phyloP scores from a whole-genome alignment of 2,113 vertebrate genomes.

The Oncorhynchus kisutch region DNA sequence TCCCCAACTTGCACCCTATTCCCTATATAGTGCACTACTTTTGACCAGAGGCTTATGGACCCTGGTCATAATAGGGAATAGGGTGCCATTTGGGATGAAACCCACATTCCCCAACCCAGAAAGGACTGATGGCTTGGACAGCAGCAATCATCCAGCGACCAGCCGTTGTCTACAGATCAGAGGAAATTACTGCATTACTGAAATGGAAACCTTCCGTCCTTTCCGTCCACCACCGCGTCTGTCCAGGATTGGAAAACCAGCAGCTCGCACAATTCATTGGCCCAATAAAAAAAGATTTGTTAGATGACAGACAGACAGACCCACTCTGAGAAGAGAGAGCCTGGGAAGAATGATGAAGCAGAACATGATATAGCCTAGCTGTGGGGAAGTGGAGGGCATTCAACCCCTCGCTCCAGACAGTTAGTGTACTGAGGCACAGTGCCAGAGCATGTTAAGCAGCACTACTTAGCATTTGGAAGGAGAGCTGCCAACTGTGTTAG shows the following conservation, averaged over 20 bases:
- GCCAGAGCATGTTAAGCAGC: no score
- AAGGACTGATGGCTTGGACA: conserved; percentile 2
- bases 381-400: conserved; percentile 13
- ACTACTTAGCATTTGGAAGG: no score
- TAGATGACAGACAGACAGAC: conserved; percentile 4
- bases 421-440: no score
- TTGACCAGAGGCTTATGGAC: no score
- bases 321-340: conserved; percentile 4
- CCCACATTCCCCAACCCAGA: neutral
- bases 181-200: conserved; percentile 8
- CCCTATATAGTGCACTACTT: neutral
- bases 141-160: neutral
- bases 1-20: neutral
- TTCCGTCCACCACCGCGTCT: neutral
- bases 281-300: conserved; percentile 5
- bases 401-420: neutral
- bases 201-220: neutral
- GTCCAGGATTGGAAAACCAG: conserved; percentile 11
- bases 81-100: neutral
- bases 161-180: conserved; percentile 3
- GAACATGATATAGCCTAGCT: conserved; percentile 35
- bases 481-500: neutral
- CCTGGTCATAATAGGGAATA: no score
- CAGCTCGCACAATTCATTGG: conserved; percentile 15
- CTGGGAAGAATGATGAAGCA: conserved; percentile 20